Evolutionary conservation across 2,797 vertebrate species (phyloP), one percentile per base, ranked within the genome.

Genomic region (Coregonus ussuriensis): DNA sequence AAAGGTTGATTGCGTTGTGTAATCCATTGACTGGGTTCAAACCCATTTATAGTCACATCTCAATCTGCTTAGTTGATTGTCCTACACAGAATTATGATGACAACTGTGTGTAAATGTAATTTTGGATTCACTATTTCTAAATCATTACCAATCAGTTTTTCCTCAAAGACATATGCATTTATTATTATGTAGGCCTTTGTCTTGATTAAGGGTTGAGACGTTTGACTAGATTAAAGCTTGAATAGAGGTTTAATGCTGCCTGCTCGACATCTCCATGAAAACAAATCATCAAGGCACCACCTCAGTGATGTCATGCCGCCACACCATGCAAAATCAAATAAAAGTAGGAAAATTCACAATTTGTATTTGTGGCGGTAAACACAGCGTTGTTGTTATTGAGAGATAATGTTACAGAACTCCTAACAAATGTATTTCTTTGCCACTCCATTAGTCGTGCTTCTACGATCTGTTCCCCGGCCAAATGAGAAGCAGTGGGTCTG

Each of bases 361-460:
- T 83, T 71, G 63, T 80, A 65, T 53, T 47, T 79, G 37, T 74
- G 77, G 74, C 67, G 82, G 81, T 75, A 77, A 80, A 35, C 79
- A 71, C 35, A 79, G 67, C 59, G 14, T 31, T 67, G 29, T 35
- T 74, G 6, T 56, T 47, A 6, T 56, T 59, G 56, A 29, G 69
- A 79, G 76, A 82, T 81, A 21, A 73, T 78, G 76, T 81, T 71
- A 78, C 59, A 69, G 75, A 75, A 59, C 16, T 76, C 65, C 76
- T 56, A 59, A 37, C 68, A 82, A 82, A 86, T 81, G 77, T 71
- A 70, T 75, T 79, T 82, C 62, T 51, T 73, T 83, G 85, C 41
- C 41, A 41, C 72, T 81, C 67, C 82, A 85, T 81, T 79, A 75
- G 35, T 75, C n/a, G 16, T 70, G 18, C 68, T 35, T 15, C 14